Conservation (phyloP, 2,113 vertebrate genomes). For the Hydropotes inermis region DNA sequence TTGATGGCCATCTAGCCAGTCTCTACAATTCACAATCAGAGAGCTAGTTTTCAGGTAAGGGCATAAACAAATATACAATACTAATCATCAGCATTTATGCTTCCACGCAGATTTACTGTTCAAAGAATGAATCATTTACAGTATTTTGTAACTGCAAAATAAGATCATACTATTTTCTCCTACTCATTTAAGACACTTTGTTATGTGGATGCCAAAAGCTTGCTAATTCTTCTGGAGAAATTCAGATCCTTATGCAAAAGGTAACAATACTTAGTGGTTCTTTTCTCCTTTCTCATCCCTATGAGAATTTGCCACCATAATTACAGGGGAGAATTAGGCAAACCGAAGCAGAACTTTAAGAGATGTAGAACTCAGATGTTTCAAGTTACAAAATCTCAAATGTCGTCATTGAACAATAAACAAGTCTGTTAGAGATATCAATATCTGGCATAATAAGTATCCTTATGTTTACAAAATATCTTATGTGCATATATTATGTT, state of each 20-base stretch:
- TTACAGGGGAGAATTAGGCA: neutral
- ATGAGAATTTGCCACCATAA: neutral
- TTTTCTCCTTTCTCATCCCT: neutral
- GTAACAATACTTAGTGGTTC: neutral
- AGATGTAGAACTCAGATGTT: neutral
- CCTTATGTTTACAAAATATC: neutral
- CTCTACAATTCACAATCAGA: neutral
- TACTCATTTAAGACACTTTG: neutral
- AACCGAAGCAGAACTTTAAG: neutral
- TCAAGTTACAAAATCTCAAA: neutral
- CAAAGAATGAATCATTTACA: neutral
- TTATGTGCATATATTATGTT: neutral
- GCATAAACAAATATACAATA: neutral
- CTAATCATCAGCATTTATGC: neutral
- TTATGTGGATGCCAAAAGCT: neutral
- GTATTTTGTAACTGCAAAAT: neutral
- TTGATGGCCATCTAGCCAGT: neutral
- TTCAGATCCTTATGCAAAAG: neutral
- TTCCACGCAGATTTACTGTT: neutral
- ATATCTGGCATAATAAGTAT: neutral
- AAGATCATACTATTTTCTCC: neutral
- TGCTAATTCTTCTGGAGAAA: conserved; percentile 1
- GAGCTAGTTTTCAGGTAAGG: neutral
- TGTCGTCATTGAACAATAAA: neutral
- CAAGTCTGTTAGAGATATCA: neutral